These are phyloP conservation scores for Gallinago solitaria DNA, from an alignment of 2,797 vertebrate genomes.

Conservation along the genomic window DNA sequence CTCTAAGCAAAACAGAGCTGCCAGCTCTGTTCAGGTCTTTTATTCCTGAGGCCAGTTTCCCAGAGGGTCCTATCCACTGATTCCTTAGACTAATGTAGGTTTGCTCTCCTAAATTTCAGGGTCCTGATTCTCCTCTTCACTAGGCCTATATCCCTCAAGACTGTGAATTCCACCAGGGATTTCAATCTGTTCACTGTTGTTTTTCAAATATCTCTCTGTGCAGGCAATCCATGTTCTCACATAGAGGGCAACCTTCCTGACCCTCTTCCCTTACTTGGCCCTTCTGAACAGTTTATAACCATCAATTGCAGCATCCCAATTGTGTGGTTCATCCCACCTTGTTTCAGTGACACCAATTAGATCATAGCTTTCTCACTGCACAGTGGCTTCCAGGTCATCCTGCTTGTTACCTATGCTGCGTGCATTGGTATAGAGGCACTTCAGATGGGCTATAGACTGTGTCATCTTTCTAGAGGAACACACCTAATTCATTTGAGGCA, in stretches of 20 bases:
- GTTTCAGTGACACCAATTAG: not conserved
- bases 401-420: not conserved
- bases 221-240: not conserved
- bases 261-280: not conserved
- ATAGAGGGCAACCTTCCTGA: not conserved
- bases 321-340: not conserved
- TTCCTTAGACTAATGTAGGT: not conserved
- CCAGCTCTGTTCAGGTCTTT: not conserved
- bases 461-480: not conserved
- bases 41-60: not conserved
- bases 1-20: not conserved
- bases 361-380: not conserved
- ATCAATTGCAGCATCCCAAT: not conserved
- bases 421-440: not conserved
- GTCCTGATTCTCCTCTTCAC: not conserved
- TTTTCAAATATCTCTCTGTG: not conserved
- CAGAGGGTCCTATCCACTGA: not conserved
- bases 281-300: not conserved
- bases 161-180: not conserved
- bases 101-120: not conserved
- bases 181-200: not conserved
- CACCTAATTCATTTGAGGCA: not conserved
- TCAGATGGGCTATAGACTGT: accelerated
- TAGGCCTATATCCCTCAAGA: no score
- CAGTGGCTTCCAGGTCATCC: not conserved